Evolutionary conservation across 1,140 invertebrate species (phyloP), one percentile per base, ranked within the genome.

Genomic region (Diachasma alloeum): DNA sequence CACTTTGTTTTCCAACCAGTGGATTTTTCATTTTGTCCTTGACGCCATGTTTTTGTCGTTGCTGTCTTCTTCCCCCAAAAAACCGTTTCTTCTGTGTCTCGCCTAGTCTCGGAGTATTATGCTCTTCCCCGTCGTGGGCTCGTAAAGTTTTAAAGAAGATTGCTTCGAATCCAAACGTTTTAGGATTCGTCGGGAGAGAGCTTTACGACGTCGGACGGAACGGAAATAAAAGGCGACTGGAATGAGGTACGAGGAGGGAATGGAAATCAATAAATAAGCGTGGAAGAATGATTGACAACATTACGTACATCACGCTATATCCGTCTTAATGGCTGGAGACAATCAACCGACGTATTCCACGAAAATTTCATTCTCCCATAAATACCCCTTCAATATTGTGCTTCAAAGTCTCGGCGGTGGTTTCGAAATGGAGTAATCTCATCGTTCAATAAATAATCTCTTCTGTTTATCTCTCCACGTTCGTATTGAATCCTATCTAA

Each of bases 141-240:
- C 78, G 74, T 79, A 79, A 76, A 79, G 44, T 76, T 79, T 79
- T 75, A 76, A 76, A 73, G 78, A 76, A 79, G 78, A 79, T 79
- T 79, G 74, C 71, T 46, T 48, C 42, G 70, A 78, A 76, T 79
- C 74, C 78, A 37, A 69, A 76, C 70, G 74, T 70, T 78, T 73
- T 53, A 56, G 48, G 42, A 73, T 68, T 15, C 69, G 22, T 69
- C 19, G 73, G 67, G 73, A 56, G 73, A 67, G 74, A 67, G 77
- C 26, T 78, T 78, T 75, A 78, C 69, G 70, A 75, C 42, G 26
- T 72, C 68, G 31, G 48, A 69, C 68, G 39, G 72, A 39, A 68
- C 26, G 42, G 68, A 78, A 75, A 63, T 78, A 71, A 78, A 74
- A 74, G 68, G 56, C 63, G 24, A 19, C 22, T 44, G 9, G 56